These are phyloP conservation scores for Daboia siamensis DNA, from an alignment of 2,113 vertebrate species.

Conservation along the genomic window DNA sequence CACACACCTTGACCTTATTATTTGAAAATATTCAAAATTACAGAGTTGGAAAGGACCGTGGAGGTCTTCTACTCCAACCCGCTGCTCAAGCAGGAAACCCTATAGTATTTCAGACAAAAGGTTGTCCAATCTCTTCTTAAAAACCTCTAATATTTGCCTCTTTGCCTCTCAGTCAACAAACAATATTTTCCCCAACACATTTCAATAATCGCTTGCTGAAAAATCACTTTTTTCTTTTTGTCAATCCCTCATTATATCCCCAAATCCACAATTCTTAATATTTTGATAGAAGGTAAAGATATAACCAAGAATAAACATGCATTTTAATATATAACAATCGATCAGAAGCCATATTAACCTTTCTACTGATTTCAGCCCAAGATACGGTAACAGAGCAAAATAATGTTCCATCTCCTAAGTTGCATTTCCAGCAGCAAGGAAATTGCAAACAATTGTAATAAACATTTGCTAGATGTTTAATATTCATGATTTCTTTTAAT, in stretches of 20 bases:
- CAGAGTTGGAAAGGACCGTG: not conserved
- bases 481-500: not conserved
- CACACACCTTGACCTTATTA: not conserved
- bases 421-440: not conserved
- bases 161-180: not conserved
- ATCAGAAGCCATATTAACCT: not conserved
- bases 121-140: not conserved
- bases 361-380: not conserved
- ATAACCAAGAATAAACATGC: not conserved
- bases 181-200: not conserved
- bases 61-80: not conserved
- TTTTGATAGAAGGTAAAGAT: not conserved
- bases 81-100: not conserved
- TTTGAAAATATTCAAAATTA: not conserved
- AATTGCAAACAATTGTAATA: not conserved
- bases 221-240: not conserved
- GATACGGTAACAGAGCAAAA: not conserved
- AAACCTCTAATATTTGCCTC: not conserved
- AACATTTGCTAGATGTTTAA: not conserved
- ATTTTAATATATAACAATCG: not conserved
- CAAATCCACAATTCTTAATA: not conserved
- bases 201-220: not conserved
- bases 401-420: not conserved
- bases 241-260: not conserved
- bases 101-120: not conserved